phyloP scores from a whole-genome alignment of 1,140 invertebrate species.

The Sitobion miscanthi region DNA sequence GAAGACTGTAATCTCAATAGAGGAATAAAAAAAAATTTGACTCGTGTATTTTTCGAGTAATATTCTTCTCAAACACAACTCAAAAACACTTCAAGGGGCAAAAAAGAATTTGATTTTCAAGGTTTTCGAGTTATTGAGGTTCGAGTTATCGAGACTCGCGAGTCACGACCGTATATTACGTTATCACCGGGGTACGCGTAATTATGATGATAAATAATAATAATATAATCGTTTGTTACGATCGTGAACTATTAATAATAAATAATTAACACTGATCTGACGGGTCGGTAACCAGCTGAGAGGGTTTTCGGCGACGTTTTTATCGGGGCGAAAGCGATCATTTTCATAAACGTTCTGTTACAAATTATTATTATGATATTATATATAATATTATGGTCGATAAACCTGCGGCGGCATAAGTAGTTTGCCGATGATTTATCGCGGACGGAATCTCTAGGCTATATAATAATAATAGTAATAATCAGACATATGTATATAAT shows the following conservation, averaged over 20 bases:
- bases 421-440: constrained; percentile 2
- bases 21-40: no score
- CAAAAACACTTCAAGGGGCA: no score
- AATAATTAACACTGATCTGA: not conserved
- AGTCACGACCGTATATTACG: not conserved
- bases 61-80: no score
- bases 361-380: not conserved
- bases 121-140: no score
- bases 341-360: not conserved
- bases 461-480: not conserved
- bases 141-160: no score
- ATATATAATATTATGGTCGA: not conserved
- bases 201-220: not conserved
- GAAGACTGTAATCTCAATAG: no score
- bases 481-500: not conserved
- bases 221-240: not conserved
- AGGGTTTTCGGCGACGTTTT: not conserved
- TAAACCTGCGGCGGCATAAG: not conserved
- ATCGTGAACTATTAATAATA: not conserved
- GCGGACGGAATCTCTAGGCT: not conserved
- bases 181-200: not conserved
- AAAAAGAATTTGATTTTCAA: no score
- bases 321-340: not conserved
- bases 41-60: no score
- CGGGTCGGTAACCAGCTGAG: not conserved